These are phyloP conservation scores for Parauchenoglanis punctatus DNA, from an alignment of 2,797 vertebrate species.

Conservation along the genomic window DNA sequence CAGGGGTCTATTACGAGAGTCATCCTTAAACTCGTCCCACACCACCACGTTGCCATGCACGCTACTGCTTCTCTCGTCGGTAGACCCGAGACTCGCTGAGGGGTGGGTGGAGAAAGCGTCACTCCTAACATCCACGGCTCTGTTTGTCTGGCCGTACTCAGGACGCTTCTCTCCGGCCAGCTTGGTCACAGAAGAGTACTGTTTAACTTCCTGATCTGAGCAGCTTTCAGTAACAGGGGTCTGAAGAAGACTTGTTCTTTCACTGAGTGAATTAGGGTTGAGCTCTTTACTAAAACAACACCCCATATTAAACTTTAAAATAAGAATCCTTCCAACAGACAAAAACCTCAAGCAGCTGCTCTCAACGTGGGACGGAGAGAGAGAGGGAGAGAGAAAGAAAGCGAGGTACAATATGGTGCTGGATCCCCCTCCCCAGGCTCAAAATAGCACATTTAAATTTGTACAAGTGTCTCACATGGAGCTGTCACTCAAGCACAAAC, in stretches of 20 bases:
- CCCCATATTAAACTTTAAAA: slow-evolving; percentile 68
- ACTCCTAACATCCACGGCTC: slow-evolving; percentile 31
- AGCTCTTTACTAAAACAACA: slow-evolving; percentile 80
- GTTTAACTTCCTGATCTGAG: slow-evolving; percentile 59
- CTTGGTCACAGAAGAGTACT: slow-evolving; percentile 56
- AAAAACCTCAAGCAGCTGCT: slow-evolving; percentile 61
- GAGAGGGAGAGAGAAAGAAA: slow-evolving; percentile 63
- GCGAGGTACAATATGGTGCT: slow-evolving; percentile 55
- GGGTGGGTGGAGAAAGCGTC: slow-evolving; percentile 9
- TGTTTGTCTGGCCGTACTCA: slow-evolving; percentile 36
- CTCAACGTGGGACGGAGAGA: slow-evolving; percentile 61
- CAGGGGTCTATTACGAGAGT: neutral
- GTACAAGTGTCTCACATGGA: slow-evolving; percentile 72
- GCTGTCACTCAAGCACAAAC: slow-evolving; percentile 73
- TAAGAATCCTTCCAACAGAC: slow-evolving; percentile 54
- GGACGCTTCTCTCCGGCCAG: slow-evolving; percentile 16
- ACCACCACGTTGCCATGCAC: slow-evolving; percentile 20
- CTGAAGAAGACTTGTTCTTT: slow-evolving; percentile 72
- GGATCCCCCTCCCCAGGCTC: slow-evolving; percentile 62
- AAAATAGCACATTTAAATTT: slow-evolving; percentile 75
- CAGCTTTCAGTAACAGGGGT: slow-evolving; percentile 52
- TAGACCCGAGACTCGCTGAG: slow-evolving; percentile 10
- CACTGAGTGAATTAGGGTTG: slow-evolving; percentile 61
- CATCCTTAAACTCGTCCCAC: slow-evolving; percentile 13
- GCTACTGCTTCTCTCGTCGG: slow-evolving; percentile 26